These are phyloP conservation scores for Drosophila biarmipes DNA, from an alignment of 1,140 invertebrate species.

Conservation along the genomic window DNA sequence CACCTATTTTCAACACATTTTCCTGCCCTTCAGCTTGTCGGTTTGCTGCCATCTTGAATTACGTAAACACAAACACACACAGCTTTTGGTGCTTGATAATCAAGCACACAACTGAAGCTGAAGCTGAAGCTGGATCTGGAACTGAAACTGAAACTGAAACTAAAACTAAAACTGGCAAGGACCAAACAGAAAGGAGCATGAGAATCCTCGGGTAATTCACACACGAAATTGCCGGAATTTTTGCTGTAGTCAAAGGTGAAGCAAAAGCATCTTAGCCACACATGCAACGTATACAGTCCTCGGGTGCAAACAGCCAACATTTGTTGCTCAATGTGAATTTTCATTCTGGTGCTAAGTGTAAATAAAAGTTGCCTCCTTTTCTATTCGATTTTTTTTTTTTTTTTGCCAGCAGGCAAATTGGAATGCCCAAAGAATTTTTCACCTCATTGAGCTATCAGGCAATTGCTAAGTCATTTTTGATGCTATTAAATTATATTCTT, in stretches of 20 bases:
- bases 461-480: conserved; percentile 12
- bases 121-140: conserved; percentile 13
- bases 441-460: conserved; percentile 10
- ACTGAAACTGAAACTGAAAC: conserved; percentile 25
- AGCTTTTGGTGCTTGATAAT: conserved; percentile 61
- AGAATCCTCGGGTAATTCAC: conserved; percentile 29
- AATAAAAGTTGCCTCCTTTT: conserved; percentile 23
- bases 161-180: conserved; percentile 1
- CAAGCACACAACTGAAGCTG: conserved; percentile 37
- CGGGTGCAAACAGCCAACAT: conserved; percentile 6
- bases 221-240: conserved; percentile 66
- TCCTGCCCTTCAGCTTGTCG: conserved; percentile 10
- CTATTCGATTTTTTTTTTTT: not conserved
- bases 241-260: conserved; percentile 63
- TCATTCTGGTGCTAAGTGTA: conserved; percentile 14
- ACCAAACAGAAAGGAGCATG: not conserved
- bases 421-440: conserved; percentile 1
- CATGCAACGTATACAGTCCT: conserved; percentile 7
- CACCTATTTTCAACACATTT: conserved; percentile 4
- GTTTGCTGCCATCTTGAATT: conserved; percentile 48
- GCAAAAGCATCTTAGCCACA: conserved; percentile 51
- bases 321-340: conserved; percentile 26
- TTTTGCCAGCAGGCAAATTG: not conserved
- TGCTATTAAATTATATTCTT: not conserved
- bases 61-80: conserved; percentile 43